phyloP scores from a whole-genome alignment of 2,113 vertebrate genomes.

The Ptilonorhynchus violaceus region DNA sequence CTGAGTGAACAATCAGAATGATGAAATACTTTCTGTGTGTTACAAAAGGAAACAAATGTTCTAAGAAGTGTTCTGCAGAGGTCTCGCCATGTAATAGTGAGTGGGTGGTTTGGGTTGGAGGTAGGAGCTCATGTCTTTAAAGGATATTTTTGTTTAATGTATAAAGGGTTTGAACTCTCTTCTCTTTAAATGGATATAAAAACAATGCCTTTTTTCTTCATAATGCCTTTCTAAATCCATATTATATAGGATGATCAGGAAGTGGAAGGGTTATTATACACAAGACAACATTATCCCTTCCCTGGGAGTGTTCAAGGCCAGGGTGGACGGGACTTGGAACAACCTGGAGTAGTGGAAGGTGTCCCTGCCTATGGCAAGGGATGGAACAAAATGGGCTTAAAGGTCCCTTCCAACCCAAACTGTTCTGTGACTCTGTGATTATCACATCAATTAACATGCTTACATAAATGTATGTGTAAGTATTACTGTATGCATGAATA shows the following conservation, averaged over 20 bases:
- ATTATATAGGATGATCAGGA: background rate
- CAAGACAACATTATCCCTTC: background rate
- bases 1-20: background rate
- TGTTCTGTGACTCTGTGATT: no score
- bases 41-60: background rate
- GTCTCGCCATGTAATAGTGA: background rate
- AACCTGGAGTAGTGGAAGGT: no score
- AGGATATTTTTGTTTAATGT: background rate
- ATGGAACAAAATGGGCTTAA: no score
- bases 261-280: background rate
- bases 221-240: background rate
- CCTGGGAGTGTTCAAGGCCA: no score
- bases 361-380: no score
- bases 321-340: no score
- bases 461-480: background rate
- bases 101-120: background rate
- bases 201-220: background rate
- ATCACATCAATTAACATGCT: background rate
- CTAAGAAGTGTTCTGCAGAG: background rate
- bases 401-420: no score
- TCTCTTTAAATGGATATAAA: background rate
- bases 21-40: background rate
- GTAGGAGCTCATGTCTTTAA: background rate
- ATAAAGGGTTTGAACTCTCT: background rate
- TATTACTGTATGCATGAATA: background rate